phyloP scores from a whole-genome alignment of 2,797 vertebrate species.

The Rhadinocentrus ornatus region DNA sequence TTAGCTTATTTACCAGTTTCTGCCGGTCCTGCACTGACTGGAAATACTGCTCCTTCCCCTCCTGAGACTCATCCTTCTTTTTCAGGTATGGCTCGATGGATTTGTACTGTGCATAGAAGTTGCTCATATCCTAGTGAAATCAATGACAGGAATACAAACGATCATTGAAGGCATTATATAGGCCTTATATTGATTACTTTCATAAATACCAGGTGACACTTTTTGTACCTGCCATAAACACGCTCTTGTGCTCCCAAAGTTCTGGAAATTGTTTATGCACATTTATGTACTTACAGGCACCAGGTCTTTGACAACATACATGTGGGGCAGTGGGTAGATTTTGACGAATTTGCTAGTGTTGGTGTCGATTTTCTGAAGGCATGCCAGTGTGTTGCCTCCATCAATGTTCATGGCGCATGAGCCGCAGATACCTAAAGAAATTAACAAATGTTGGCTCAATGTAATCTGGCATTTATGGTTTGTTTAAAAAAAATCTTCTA shows the following conservation, averaged over 20 bases:
- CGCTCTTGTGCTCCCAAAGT: not conserved
- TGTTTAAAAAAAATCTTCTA: not conserved
- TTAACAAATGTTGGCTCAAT: not conserved
- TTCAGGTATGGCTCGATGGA: constrained; percentile 95
- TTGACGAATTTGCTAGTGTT: constrained; percentile 88
- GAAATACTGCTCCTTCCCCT: constrained; percentile 91
- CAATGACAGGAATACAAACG: constrained; percentile 66
- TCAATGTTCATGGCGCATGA: constrained; percentile 98
- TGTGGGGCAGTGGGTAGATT: constrained; percentile 96
- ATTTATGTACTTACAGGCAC: constrained; percentile 89
- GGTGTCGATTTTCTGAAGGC: constrained; percentile 89
- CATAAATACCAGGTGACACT: not conserved
- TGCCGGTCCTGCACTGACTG: constrained; percentile 92
- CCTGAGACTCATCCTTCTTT: constrained; percentile 89
- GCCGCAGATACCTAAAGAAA: constrained; percentile 90
- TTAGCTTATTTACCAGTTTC: constrained; percentile 85
- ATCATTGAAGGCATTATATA: not conserved
- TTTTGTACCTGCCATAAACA: not conserved
- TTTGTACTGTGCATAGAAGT: constrained; percentile 97
- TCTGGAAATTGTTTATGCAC: not conserved
- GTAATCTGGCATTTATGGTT: not conserved
- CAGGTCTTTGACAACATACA: constrained; percentile 98
- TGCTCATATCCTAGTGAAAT: constrained; percentile 90
- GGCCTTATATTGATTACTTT: not conserved
- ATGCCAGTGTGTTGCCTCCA: constrained; percentile 93